These are phyloP conservation scores for Drosophila littoralis DNA, from an alignment of 1,140 invertebrate species.

Conservation along the genomic window DNA sequence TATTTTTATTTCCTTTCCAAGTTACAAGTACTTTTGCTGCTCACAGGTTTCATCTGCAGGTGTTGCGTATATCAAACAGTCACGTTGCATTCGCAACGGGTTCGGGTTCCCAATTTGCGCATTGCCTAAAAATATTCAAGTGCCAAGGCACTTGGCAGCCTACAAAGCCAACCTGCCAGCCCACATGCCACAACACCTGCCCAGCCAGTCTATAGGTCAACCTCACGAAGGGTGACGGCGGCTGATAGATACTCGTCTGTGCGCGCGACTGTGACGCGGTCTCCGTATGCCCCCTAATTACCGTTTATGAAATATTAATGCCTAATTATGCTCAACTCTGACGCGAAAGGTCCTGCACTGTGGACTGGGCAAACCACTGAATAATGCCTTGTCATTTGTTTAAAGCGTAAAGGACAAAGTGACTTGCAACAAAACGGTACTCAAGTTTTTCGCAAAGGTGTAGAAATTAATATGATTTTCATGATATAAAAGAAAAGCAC, in stretches of 20 bases:
- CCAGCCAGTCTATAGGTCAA: slow-evolving; percentile 6
- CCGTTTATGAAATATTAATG: slow-evolving; percentile 79
- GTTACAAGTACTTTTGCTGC: slow-evolving; percentile 16
- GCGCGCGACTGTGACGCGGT: slow-evolving; percentile 18
- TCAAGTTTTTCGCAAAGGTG: no score
- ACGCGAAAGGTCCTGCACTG: slow-evolving; percentile 14
- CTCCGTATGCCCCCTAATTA: slow-evolving; percentile 52
- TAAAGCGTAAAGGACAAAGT: not conserved
- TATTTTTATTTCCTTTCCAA: not conserved
- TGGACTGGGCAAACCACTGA: not conserved
- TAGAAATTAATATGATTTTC: no score
- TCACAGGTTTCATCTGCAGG: slow-evolving; percentile 43
- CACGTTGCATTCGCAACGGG: slow-evolving; percentile 60
- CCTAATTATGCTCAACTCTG: slow-evolving; percentile 67
- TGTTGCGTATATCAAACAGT: slow-evolving; percentile 71
- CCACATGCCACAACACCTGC: slow-evolving; percentile 19
- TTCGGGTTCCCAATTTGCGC: slow-evolving; percentile 3
- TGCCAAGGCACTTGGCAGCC: slow-evolving; percentile 41
- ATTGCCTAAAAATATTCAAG: slow-evolving; percentile 36
- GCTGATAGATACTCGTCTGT: slow-evolving; percentile 1
- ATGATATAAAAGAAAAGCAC: no score
- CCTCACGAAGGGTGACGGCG: not conserved
- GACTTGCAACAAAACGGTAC: not conserved
- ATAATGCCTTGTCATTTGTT: slow-evolving; percentile 32
- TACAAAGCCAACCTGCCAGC: no score